Evolutionary conservation across 2,113 vertebrate genomes (phyloP).

Genomic region (Ascaphus truei): DNA sequence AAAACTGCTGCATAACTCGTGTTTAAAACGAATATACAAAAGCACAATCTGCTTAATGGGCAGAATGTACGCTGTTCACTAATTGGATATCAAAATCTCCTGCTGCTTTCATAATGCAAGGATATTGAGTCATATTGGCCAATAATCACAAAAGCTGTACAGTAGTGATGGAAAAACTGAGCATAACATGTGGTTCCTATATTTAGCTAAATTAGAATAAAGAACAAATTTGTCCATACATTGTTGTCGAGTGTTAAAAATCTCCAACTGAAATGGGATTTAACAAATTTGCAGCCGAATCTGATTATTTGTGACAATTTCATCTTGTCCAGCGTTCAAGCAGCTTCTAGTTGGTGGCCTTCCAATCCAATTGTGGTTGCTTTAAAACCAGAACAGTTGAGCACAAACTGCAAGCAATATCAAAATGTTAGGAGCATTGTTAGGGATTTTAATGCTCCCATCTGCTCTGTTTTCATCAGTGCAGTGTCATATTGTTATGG

Average conservation of each 20-base stretch:
- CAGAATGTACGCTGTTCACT: constrained; percentile 10
- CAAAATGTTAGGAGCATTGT: no score
- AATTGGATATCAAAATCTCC: constrained; percentile 19
- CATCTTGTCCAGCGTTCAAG: no score
- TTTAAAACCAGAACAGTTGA: no score
- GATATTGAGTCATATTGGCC: constrained; percentile 8
- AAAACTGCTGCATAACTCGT: neutral
- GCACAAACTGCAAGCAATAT: no score
- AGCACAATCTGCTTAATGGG: constrained; percentile 10
- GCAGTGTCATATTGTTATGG: no score
- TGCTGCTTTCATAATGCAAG: constrained; percentile 17
- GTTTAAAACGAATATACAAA: neutral
- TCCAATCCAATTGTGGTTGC: no score
- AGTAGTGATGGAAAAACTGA: neutral
- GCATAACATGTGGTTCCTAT: neutral
- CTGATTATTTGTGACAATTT: neutral
- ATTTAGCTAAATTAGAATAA: neutral
- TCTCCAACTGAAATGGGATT: neutral
- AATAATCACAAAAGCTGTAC: constrained; percentile 1
- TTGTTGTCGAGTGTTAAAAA: neutral
- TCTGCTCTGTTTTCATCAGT: no score
- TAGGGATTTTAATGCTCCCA: no score
- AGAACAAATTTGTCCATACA: neutral
- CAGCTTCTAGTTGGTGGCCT: no score
- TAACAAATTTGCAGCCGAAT: neutral